A percentile compares a stretch with the other conserved stretches of the same genome.
phyloP scores from a whole-genome alignment of 2,113 vertebrate genomes.

The Pseudorectes ferrugineus region DNA sequence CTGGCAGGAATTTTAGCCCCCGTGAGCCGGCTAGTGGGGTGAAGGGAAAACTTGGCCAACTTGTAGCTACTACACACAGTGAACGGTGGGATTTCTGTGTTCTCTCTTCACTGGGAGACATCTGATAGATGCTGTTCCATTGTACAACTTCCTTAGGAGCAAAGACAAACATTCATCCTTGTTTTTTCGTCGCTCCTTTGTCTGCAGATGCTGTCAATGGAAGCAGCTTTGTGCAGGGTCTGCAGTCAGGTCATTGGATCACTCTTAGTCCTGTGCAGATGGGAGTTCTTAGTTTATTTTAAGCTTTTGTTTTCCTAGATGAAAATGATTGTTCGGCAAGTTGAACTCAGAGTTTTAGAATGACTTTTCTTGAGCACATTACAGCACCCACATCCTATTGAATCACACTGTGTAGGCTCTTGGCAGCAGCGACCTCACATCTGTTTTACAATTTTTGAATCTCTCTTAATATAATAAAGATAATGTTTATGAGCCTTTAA shows the following conservation, averaged over 20 bases:
- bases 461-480: constrained; percentile 47
- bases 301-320: constrained; percentile 32
- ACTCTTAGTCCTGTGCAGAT: background rate
- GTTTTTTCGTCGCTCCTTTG: background rate
- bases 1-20: background rate
- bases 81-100: background rate
- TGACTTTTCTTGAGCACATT: constrained; percentile 38
- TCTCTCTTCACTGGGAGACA: fast-evolving
- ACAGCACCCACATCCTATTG: constrained; percentile 43
- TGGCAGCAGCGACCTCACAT: constrained; percentile 8
- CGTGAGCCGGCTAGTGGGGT: fast-evolving
- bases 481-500: constrained; percentile 51
- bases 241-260: background rate
- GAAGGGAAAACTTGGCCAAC: background rate
- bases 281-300: constrained; percentile 9
- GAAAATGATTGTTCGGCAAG: constrained; percentile 10
- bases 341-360: constrained; percentile 20
- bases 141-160: background rate
- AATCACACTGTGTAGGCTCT: constrained; percentile 30
- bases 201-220: background rate
- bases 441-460: constrained; percentile 46
- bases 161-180: background rate
- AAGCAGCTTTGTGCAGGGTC: background rate
- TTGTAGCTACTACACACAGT: background rate
- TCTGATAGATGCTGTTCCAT: background rate